Conservation (phyloP, 2,797 vertebrate species). For the Sebastes matsubarae region DNA sequence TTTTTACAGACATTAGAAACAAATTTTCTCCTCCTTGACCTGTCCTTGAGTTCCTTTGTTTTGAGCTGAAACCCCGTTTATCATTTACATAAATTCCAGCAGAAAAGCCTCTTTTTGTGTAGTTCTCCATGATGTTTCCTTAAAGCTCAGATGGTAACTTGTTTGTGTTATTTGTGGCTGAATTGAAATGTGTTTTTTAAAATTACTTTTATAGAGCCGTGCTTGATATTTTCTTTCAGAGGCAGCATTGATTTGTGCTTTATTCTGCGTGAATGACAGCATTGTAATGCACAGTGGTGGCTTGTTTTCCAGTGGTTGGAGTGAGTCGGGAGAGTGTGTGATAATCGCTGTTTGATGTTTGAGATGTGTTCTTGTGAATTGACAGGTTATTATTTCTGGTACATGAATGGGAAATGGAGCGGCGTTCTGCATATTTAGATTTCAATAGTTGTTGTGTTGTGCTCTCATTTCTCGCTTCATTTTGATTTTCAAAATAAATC, state of each 20-base stretch:
- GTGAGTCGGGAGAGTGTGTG: not conserved
- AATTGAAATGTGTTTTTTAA: not conserved
- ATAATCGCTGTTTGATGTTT: slow-evolving; percentile 30
- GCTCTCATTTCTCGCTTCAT: not conserved
- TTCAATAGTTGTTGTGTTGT: not conserved
- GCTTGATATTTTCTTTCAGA: not conserved
- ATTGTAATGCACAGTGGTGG: not conserved
- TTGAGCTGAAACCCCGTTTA: not conserved
- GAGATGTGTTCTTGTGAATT: slow-evolving; percentile 15
- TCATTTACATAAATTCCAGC: not conserved
- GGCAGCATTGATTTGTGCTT: not conserved
- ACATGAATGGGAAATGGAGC: not conserved
- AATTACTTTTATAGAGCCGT: not conserved
- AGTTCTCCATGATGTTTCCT: not conserved
- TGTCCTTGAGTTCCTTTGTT: not conserved
- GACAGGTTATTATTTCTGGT: slow-evolving; percentile 23
- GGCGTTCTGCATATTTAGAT: not conserved
- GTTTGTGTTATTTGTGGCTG: not conserved
- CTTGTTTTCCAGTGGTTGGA: slow-evolving; percentile 10
- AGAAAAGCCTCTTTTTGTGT: not conserved
- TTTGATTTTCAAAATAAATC: not conserved
- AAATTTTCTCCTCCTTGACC: not conserved
- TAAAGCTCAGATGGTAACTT: not conserved
- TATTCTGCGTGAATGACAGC: not conserved
- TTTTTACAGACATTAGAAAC: not conserved